Percentiles rank a stretch among this genome's conserved stretches.
phyloP scores from a whole-genome alignment of 2,888 invertebrate species.

The Ecdyonurus torrentis region DNA sequence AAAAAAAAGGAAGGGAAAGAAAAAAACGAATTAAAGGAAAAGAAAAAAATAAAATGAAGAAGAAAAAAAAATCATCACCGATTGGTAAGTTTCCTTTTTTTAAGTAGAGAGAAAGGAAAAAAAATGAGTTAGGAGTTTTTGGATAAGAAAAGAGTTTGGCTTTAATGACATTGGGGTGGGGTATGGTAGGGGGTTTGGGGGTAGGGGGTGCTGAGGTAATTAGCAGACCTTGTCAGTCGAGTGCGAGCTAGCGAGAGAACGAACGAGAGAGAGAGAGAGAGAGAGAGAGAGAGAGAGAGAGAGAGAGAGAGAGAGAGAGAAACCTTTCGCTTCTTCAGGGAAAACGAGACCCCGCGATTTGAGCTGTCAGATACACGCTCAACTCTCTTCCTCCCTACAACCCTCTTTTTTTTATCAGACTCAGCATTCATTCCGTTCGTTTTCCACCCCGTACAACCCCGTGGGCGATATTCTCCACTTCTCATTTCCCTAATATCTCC shows the following conservation, averaged over 20 bases:
- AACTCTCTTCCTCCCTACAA: background rate
- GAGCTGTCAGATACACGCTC: constrained; percentile 3
- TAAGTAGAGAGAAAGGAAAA: background rate
- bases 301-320: background rate
- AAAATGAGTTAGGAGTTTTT: constrained; percentile 1
- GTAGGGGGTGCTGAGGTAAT: background rate
- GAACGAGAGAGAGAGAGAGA: background rate
- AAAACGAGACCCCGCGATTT: constrained; percentile 1
- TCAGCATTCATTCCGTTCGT: constrained; percentile 1
- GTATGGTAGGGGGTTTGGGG: background rate
- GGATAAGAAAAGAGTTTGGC: constrained; percentile 2
- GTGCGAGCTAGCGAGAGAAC: background rate
- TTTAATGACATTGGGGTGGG: background rate
- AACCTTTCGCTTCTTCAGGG: constrained; percentile 3
- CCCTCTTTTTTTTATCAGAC: background rate
- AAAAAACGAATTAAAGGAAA: background rate
- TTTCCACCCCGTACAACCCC: background rate
- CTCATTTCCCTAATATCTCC: background rate
- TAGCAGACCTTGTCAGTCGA: constrained; percentile 1
- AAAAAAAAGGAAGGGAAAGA: background rate
- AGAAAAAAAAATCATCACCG: background rate
- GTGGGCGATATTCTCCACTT: background rate
- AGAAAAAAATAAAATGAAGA: background rate
- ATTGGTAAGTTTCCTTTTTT: background rate
- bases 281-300: background rate